phyloP scores from a whole-genome alignment of 1,140 invertebrate species.

The Paralvinella palmiformis region DNA sequence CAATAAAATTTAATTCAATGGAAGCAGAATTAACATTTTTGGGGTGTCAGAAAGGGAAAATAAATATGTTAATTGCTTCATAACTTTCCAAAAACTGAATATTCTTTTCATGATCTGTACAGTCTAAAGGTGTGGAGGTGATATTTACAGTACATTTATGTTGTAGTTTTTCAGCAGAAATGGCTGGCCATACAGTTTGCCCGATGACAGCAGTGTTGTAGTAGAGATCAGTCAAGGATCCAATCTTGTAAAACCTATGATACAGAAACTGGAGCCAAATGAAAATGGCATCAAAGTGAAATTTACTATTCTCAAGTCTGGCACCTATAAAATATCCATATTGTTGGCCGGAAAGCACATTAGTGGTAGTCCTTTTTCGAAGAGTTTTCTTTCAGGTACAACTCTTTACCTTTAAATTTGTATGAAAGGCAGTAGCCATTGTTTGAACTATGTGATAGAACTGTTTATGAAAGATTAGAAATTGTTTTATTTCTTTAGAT shows the following conservation, averaged over 20 bases:
- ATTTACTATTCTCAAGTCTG: constrained; percentile 83
- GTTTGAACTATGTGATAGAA: too few species aligned
- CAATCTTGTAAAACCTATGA: constrained; percentile 72
- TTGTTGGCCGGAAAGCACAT: constrained; percentile 68
- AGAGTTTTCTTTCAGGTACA: constrained; percentile 62
- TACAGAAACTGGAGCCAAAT: constrained; percentile 59
- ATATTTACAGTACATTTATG: too few species aligned
- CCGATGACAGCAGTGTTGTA: constrained; percentile 79
- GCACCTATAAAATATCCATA: constrained; percentile 78
- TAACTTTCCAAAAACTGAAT: too few species aligned
- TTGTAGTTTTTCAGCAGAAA: constrained; percentile 82
- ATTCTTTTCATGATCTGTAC: too few species aligned
- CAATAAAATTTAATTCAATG: too few species aligned
- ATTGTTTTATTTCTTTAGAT: too few species aligned
- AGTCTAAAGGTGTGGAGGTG: too few species aligned
- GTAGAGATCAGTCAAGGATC: constrained; percentile 79
- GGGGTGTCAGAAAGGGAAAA: too few species aligned
- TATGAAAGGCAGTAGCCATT: not conserved
- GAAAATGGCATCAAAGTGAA: constrained; percentile 80
- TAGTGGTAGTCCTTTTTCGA: constrained; percentile 62
- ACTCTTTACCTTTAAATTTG: constrained; percentile 21
- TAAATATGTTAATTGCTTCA: too few species aligned
- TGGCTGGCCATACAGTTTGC: constrained; percentile 84
- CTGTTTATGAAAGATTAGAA: too few species aligned
- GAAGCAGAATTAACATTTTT: too few species aligned